Base-by-base conservation (phyloP, 1,140 invertebrate species). In the Zophobas morio region DNA sequence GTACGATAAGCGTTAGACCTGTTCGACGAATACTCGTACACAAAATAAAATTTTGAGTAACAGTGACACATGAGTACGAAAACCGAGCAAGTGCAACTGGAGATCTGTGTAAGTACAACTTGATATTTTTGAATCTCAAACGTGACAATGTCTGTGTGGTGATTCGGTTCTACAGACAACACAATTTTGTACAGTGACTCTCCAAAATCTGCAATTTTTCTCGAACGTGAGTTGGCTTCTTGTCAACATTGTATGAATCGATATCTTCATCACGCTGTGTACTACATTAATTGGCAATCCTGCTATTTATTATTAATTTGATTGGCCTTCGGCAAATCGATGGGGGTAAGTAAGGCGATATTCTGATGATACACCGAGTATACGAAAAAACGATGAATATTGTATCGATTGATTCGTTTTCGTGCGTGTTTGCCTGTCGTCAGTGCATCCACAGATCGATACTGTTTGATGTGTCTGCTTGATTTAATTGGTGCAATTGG, bases 371-470 rank as follows among this genome's bases (percentile, higher is more conserved):
- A 20, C 20, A 20, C 20, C 20, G 20, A 20, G 20, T 20, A 20
- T 20, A 20, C 20, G 20, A 20, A 20, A 20, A 20, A 20, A 20
- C 20, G 20, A 20, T 54, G 53, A 34, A 54, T 34, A 54, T n/a
- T 54, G 5, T 8, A 54, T 54, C 32, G 53, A 54, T 54, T 54
- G 32, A 5, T n/a, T 34, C 35, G 42, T 46, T 46, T 54, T 54
- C 53, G 53, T 54, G 53, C 2, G 20, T 54, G 53, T 54, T 54
- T 54, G 35, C 53, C 35, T 54, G 53, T 54, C 53, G 32, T 54
- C 53, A 54, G 33, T 54, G 53, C 53, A 54, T 54, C 32, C 32
- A 54, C 32, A 34, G 53, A 54, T 54, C 53, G 53, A 54, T 54
- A 54, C 1, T 20, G 53, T 54, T 54, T 54, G 53, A 54, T 54